Base-by-base conservation (phyloP, 2,797 vertebrate species). In the Sphenopsis melanotis region DNA sequence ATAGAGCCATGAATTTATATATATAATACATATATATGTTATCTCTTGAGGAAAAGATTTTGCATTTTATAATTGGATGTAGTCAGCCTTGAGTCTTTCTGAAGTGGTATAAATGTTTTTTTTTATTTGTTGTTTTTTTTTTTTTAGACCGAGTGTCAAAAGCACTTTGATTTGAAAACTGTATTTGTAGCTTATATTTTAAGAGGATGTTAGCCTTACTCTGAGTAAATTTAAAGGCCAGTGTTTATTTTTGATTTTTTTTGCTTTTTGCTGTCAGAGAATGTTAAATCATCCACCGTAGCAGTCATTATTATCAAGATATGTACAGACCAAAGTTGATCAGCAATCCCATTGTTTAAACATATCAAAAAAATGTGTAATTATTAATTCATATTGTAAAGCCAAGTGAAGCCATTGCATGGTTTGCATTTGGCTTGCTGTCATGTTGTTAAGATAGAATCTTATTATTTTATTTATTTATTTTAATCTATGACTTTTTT, bases 321-420 rank as follows among this genome's bases (percentile, higher is more conserved):
- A 57, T 57, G 95, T 97, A 97, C 94, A 98, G 97, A 98, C 98
- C 97, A 98, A 98, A 98, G 97, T 97, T 86, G 34, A 89, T 91
- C 96, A 95, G 79, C 91, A 90, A 76, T 91, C 94, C 96, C 93
- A 71, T 94, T 96, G 76, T 84, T 74, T 87, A 94, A 93, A 88
- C 91, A 95, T 95, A 90, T 90, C 93, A 57, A 7, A 74, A 94
- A 96, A 92, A 83, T 7, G 5, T 92, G 80, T 95, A 76, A 85
- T 93, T 94, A 94, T 79, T 87, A 94, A 87, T 80, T 95, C 93
- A 91, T 94, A 79, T 87, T 93, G 37, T 95, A 86, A 82, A 97
- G 96, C 96, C 97, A 94, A 89, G 94, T 79, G 93, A 95, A 52
- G 68, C 94, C 96, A 95, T 87, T 90, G 82, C 78, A 71, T 77